Percentiles rank a stretch among this genome's conserved stretches.
These are phyloP conservation scores for Bujurquina vittata DNA, from an alignment of 2,113 vertebrate genomes.

Conservation along the genomic window DNA sequence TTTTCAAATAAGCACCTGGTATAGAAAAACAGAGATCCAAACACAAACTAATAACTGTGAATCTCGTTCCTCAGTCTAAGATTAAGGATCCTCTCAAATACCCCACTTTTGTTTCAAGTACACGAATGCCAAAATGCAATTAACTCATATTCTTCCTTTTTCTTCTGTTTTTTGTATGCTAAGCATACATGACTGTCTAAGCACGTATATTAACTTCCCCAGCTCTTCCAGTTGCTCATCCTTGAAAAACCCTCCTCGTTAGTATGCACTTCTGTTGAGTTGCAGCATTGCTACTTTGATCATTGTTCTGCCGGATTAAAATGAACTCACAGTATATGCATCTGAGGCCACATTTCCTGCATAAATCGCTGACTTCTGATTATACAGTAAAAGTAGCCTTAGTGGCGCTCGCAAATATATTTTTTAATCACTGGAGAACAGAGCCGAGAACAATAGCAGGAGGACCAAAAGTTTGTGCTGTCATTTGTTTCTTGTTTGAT, in stretches of 20 bases:
- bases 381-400: slow-evolving; percentile 18
- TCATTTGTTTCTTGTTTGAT: no score
- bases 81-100: slow-evolving; percentile 31
- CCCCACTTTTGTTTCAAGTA: slow-evolving; percentile 34
- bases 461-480: not conserved
- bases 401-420: slow-evolving; percentile 21
- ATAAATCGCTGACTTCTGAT: slow-evolving; percentile 45
- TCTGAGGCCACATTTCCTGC: slow-evolving; percentile 41
- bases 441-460: not conserved
- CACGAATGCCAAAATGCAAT: slow-evolving; percentile 58
- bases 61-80: not conserved
- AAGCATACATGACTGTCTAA: slow-evolving; percentile 32
- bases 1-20: slow-evolving; percentile 17
- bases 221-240: not conserved
- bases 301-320: slow-evolving; percentile 23
- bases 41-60: slow-evolving; percentile 12
- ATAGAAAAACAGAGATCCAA: slow-evolving; percentile 4
- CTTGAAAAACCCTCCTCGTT: slow-evolving; percentile 56
- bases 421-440: slow-evolving; percentile 8
- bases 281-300: slow-evolving; percentile 28
- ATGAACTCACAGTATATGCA: not conserved
- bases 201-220: slow-evolving; percentile 52
- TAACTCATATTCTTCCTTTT: slow-evolving; percentile 61
- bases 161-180: slow-evolving; percentile 31
- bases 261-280: slow-evolving; percentile 43